Evolutionary conservation across 2,113 vertebrate genomes (phyloP), one percentile per base, ranked within the genome.

Genomic region (Pterophyllum scalare): DNA sequence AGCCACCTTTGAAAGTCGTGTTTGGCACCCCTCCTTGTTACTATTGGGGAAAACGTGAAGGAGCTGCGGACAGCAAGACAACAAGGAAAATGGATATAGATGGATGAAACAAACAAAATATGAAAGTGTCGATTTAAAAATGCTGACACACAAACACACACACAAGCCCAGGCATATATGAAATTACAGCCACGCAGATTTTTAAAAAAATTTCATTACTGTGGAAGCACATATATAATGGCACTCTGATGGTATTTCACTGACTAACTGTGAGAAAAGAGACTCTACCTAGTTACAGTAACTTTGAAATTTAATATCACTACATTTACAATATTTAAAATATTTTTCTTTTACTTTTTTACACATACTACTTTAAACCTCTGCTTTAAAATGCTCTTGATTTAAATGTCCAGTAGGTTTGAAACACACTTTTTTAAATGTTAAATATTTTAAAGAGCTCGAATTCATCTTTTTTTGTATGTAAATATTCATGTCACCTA

Each of bases 1-100:
- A 60, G 46, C 82, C 67, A 81, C 87, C 82, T 77, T 35, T 74
- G 75, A 87, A 74, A 59, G 62, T 59, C 79, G 49, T 56, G 12
- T 56, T 85, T 40, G 49, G 67, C 8, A 12, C 46, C 24, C 26
- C 60, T 76, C 38, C 58, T 52, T 38, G 59, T 67, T 46, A 77
- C 70, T 14, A 28, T 38, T 24, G 38, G 9, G n/a, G 28, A n/a
- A 20, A 58, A 35, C 58, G 22, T 24, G 22, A 54, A 49, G 35
- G 24, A 52, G 4, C 12, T 43, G 22, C 15, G 58, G n/a, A 40
- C 28, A 28, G 4, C 28, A 28, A n/a, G 4, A 5, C n/a, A 52
- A 26, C 0, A 57, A n/a, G 15, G 33, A 80, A 49, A 3, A 31
- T 62, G 13, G 38, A 67, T 22, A 35, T 5, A 79, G 28, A 72